Conservation (phyloP, 2,113 vertebrate genomes). For the Dasypus novemcinctus region DNA sequence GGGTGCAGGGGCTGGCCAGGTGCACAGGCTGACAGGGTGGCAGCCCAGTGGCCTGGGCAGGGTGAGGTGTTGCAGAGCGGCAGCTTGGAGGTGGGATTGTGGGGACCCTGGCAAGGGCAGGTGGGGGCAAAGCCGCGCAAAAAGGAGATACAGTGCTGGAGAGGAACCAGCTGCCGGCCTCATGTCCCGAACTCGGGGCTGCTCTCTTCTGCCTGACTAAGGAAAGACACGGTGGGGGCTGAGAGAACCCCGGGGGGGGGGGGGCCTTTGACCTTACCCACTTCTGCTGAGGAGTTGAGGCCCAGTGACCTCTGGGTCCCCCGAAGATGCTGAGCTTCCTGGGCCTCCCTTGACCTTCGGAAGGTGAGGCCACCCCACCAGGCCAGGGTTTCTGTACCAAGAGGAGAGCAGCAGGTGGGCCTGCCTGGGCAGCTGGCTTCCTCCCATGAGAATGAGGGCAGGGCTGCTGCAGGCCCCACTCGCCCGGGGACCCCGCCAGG, state of each 20-base stretch:
- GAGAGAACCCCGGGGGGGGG: fast-evolving
- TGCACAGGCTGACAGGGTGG: fast-evolving
- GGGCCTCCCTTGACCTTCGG: too few relatives aligned
- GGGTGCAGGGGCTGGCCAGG: too few relatives aligned
- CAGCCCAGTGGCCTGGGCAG: fast-evolving
- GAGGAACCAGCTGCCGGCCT: too few relatives aligned
- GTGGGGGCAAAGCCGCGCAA: fast-evolving
- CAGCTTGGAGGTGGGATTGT: fast-evolving
- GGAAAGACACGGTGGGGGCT: fast-evolving
- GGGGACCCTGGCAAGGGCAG: fast-evolving
- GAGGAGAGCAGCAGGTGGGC: too few relatives aligned
- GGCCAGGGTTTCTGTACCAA: not conserved
- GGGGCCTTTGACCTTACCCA: not conserved
- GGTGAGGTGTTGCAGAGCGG: too few relatives aligned
- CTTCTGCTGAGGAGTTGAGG: too few relatives aligned
- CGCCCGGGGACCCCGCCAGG: too few relatives aligned
- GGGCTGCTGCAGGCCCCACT: too few relatives aligned
- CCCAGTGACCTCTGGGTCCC: not conserved
- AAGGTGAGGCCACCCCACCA: not conserved
- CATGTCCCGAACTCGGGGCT: too few relatives aligned
- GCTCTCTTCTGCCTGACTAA: not conserved
- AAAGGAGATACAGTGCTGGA: fast-evolving
- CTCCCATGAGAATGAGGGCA: not conserved
- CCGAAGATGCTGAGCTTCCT: too few relatives aligned
- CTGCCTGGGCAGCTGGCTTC: not conserved